Evolutionary conservation across 2,888 invertebrate genomes (phyloP).

Genomic region (Cataglyphis livida): DNA sequence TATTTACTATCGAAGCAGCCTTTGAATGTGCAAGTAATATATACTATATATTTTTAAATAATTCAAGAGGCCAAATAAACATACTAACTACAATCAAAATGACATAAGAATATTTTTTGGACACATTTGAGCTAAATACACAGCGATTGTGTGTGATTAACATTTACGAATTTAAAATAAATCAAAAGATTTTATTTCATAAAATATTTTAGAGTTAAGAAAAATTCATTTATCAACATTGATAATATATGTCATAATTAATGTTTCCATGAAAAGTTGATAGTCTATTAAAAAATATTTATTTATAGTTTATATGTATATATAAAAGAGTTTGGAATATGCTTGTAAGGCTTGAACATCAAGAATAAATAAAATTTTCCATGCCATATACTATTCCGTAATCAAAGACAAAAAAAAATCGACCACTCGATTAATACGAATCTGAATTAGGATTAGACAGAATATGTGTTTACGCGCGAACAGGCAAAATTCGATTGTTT

Average conservation of each 20-base stretch:
- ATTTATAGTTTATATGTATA: background rate
- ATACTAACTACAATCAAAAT: too few species aligned
- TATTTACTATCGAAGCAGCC: background rate
- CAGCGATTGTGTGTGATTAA: too few species aligned
- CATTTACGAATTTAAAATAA: background rate
- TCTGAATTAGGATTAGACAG: slow-evolving; percentile 15
- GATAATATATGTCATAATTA: too few species aligned
- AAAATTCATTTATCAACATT: too few species aligned
- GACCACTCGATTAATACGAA: slow-evolving; percentile 4
- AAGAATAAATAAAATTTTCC: background rate
- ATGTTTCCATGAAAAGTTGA: too few species aligned
- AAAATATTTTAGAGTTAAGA: too few species aligned
- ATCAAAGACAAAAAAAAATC: background rate
- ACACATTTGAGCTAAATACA: background rate
- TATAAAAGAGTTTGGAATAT: background rate
- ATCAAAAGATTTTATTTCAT: too few species aligned
- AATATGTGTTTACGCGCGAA: slow-evolving; percentile 16
- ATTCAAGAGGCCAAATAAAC: too few species aligned
- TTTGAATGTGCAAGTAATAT: background rate
- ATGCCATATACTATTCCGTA: background rate
- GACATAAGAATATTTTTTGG: too few species aligned
- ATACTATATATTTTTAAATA: background rate
- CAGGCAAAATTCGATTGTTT: slow-evolving; percentile 20
- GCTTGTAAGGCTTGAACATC: background rate
- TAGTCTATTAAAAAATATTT: background rate